phyloP scores from a whole-genome alignment of 2,888 invertebrate species.

The Taphrorychus bicolor region DNA sequence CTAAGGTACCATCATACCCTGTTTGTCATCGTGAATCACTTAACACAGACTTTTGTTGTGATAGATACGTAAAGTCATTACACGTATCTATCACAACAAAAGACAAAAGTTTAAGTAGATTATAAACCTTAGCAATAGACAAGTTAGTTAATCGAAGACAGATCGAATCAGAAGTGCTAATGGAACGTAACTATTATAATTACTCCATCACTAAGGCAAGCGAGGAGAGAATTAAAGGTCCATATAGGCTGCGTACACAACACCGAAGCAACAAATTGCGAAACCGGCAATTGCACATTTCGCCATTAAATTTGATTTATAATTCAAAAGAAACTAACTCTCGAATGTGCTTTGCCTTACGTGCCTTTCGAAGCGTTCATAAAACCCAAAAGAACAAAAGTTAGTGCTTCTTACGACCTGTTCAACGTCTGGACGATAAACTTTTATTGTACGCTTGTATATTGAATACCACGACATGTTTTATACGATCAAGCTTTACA shows the following conservation, averaged over 20 bases:
- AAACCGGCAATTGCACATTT: conserved; percentile 31
- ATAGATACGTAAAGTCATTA: no score
- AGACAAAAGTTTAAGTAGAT: no score
- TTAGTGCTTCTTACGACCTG: conserved; percentile 26
- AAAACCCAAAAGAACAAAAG: conserved; percentile 33
- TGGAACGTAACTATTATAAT: not conserved
- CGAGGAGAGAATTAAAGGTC: not conserved
- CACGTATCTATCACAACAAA: no score
- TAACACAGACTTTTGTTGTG: no score
- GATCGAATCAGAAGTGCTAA: not conserved
- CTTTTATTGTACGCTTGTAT: conserved; percentile 23
- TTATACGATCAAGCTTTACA: conserved; percentile 6
- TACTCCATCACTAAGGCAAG: not conserved
- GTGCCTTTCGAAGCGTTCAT: conserved; percentile 29
- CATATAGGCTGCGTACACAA: not conserved
- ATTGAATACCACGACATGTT: conserved; percentile 27
- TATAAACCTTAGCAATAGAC: no score
- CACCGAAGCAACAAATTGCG: conserved; percentile 19
- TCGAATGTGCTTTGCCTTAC: conserved; percentile 34
- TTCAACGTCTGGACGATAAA: conserved; percentile 31
- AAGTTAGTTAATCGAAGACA: not conserved
- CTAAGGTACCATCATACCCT: no score
- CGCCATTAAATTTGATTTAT: conserved; percentile 35
- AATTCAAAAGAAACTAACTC: conserved; percentile 22
- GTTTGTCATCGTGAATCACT: no score